These are phyloP conservation scores for Eidolon helvum DNA, from an alignment of 2,113 vertebrate species.

Conservation along the genomic window DNA sequence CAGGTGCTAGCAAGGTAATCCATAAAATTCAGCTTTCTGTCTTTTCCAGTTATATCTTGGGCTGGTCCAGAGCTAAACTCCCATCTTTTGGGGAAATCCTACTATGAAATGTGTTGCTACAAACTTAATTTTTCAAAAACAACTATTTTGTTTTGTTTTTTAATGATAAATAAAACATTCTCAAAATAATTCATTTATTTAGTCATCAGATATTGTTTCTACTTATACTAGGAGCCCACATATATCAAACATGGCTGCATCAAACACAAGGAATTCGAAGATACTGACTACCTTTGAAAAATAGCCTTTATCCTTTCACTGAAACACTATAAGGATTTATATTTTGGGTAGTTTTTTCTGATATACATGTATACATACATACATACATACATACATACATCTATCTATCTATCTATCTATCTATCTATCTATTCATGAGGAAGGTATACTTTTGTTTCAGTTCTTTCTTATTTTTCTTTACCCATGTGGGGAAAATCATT, in stretches of 20 bases:
- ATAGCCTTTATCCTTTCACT: neutral
- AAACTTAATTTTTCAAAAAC: neutral
- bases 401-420: too few species aligned
- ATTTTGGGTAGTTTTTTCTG: neutral
- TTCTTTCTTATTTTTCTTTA: neutral
- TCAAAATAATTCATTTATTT: neutral
- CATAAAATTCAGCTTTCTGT: neutral
- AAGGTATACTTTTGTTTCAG: neutral
- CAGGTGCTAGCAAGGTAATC: neutral
- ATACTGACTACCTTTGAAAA: neutral
- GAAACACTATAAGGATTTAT: neutral
- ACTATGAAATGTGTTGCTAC: neutral
- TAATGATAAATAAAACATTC: neutral
- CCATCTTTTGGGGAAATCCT: neutral
- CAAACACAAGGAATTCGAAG: neutral
- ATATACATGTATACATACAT: neutral
- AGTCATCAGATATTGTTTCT: neutral
- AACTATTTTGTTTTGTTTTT: neutral
- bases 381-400: too few species aligned
- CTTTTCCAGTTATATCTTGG: neutral
- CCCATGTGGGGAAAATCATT: neutral
- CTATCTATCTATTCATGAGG: too few species aligned
- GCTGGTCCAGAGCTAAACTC: neutral
- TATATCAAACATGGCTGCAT: neutral
- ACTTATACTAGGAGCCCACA: neutral